phyloP scores from a whole-genome alignment of 2,888 invertebrate species.

The Drosophila nigritarsus region DNA sequence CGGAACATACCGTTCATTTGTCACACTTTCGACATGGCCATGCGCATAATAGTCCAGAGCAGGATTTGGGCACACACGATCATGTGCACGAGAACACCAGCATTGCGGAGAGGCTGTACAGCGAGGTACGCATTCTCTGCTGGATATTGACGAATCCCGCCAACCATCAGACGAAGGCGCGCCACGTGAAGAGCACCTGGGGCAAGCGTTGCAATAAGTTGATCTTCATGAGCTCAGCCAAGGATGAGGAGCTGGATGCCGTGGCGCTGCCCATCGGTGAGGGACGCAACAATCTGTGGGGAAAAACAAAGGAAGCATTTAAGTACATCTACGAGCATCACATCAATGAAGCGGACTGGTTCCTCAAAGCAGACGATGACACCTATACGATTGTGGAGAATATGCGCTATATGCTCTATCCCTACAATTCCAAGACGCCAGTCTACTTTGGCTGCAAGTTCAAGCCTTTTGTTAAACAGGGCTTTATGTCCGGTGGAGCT shows the following conservation, averaged over 20 bases:
- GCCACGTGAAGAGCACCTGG: conserved; percentile 27
- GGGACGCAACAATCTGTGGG: conserved; percentile 12
- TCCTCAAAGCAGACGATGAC: conserved; percentile 24
- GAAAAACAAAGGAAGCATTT: conserved; percentile 16
- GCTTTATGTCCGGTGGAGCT: conserved; percentile 30
- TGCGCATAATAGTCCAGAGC: no score
- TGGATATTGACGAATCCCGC: conserved; percentile 14
- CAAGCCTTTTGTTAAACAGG: conserved; percentile 20
- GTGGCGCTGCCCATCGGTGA: not conserved
- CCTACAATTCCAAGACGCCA: conserved; percentile 15
- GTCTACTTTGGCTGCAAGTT: conserved; percentile 21
- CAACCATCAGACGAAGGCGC: conserved; percentile 9
- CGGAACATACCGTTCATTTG: no score
- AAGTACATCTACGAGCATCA: conserved; percentile 27
- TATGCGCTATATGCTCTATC: conserved; percentile 23
- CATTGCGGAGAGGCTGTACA: not conserved
- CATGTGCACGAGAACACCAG: not conserved
- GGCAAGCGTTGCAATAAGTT: conserved; percentile 30
- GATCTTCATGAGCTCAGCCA: conserved; percentile 23
- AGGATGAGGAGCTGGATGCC: conserved; percentile 17
- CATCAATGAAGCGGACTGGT: conserved; percentile 30
- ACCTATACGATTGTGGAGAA: conserved; percentile 26
- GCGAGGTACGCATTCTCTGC: conserved; percentile 23
- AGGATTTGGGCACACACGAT: not conserved
- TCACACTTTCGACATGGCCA: no score